Evolutionary conservation across 2,113 vertebrate species (phyloP), one percentile per base, ranked within the genome.

Genomic region (Brachyistius frenatus): DNA sequence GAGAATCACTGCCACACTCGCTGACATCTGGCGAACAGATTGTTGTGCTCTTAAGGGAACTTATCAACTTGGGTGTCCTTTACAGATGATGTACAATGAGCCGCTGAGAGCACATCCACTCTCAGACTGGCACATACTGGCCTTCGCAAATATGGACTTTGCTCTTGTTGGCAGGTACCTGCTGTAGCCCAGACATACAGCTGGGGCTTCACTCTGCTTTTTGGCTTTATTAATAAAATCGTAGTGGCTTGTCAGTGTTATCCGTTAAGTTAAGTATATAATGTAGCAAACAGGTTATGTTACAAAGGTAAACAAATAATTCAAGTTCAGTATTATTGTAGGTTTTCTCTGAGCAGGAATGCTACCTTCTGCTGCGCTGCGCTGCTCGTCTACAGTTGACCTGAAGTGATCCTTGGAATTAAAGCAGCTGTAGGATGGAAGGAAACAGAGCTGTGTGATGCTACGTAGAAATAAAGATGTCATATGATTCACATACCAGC

Each of bases 401-500:
- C 65, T 80, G 31, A 70, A 47, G 16, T 70, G 49, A 75, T 66
- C 58, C 39, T 63, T 71, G 62, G 50, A 81, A 50, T 39, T 31
- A 49, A 64, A 65, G 67, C 41, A 77, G 67, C 77, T 80, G 57
- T 60, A n/a, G 49, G 47, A 16, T 65, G n/a, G 41, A 53, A 35
- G 50, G 32, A 72, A 69, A 50, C 41, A 13, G 30, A 15, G 62
- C 44, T 76, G 66, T 66, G 50, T 73, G 80, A 72, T 9, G 66
- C 53, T 81, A 32, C 53, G 49, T 54, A 44, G 61, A 81, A 85
- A 74, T 86, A 80, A 71, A 7, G 50, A 61, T 31, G 81, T 86
- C 79, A 84, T 70, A 56, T 78, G 87, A 73, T 58, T 69, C 64
- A 39, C 16, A 72, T 32, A 36, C 55, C 78, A 82, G 77, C 67